These are phyloP conservation scores for Caenorhabditis sp. DNA, from an alignment of 2,888 invertebrate genomes.

Conservation along the genomic window DNA sequence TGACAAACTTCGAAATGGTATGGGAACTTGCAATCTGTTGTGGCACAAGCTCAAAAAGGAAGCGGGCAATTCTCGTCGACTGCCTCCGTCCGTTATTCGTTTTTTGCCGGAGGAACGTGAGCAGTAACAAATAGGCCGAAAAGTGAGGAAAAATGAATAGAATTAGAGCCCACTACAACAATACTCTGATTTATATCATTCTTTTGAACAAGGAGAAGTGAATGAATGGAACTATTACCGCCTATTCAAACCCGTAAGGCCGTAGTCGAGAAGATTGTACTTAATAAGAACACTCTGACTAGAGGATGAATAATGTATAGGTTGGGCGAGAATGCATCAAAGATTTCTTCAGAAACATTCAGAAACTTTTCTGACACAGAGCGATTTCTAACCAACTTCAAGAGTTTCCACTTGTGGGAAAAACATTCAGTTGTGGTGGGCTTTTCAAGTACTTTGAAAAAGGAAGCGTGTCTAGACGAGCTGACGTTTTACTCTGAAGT, in stretches of 20 bases:
- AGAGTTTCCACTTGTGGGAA: constrained; percentile 6
- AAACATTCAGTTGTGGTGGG: constrained; percentile 4
- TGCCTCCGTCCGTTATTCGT: background rate
- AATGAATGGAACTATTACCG: constrained; percentile 30
- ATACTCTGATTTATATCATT: constrained; percentile 1
- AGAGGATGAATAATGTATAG: background rate
- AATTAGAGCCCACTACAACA: background rate
- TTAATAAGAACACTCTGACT: constrained; percentile 27
- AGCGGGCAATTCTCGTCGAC: constrained; percentile 24
- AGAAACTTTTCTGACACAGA: constrained; percentile 1
- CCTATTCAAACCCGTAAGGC: constrained; percentile 37
- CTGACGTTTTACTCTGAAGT: no score
- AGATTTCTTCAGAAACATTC: background rate
- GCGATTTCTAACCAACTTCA: background rate
- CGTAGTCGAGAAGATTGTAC: constrained; percentile 8
- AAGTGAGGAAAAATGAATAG: background rate
- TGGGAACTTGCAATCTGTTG: constrained; percentile 35
- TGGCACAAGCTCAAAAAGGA: constrained; percentile 4
- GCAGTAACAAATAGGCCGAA: constrained; percentile 27
- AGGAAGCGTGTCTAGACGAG: background rate
- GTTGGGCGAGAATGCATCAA: background rate
- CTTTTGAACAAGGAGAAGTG: constrained; percentile 6
- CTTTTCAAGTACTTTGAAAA: constrained; percentile 1
- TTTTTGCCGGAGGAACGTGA: constrained; percentile 25
- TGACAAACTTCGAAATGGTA: constrained; percentile 6